Evolutionary conservation across 2,888 invertebrate genomes (phyloP), one percentile per base, ranked within the genome.

Genomic region (Drosophila incognita): DNA sequence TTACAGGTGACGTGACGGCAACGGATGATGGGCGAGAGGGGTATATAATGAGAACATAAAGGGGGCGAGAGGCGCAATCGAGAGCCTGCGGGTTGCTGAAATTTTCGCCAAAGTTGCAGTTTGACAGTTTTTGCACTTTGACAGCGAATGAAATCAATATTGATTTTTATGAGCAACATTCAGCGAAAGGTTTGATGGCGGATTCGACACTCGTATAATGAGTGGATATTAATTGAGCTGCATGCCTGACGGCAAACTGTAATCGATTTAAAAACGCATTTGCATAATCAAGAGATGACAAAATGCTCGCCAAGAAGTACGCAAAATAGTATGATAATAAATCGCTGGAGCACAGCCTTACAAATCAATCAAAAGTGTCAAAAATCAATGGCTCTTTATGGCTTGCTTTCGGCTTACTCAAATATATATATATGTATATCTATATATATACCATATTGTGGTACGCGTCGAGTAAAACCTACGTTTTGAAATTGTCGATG

Each of bases 141-240:
- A 83, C 87, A 76, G 74, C 64, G 76, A 84, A 61, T 71, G 77
- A 85, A 82, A 76, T 70, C 68, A 69, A 78, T 83, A 83, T 83
- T 84, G 85, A 84, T 83, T 84, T 84, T 75, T 59, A 38, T 36
- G 36, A 33, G 51, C 49, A 27, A 66, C 40, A 36, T 58, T 57
- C 57, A 57, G 52, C 57, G n/a, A 31, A 15, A 57, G 71, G 51
- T 4, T 18, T 27, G 27, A 4, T 40, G 35, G 35, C n/a, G 61
- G 35, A 67, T 63, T 27, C 51, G 49, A 69, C n/a, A 40, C 40
- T 11, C 11, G 18, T 35, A 56, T 68, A 78, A 61, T 74, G 74
- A 70, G 27, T 13, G 40, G 11, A 64, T 58, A 52, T 64, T 72
- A 72, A 72, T 79, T 58, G 51, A 72, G 68, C 42, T 21, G 11